A percentile compares a stretch with the other conserved stretches of the same genome.
These are phyloP conservation scores for Eilema griseolum DNA, from an alignment of 2,888 invertebrate genomes.

Conservation along the genomic window DNA sequence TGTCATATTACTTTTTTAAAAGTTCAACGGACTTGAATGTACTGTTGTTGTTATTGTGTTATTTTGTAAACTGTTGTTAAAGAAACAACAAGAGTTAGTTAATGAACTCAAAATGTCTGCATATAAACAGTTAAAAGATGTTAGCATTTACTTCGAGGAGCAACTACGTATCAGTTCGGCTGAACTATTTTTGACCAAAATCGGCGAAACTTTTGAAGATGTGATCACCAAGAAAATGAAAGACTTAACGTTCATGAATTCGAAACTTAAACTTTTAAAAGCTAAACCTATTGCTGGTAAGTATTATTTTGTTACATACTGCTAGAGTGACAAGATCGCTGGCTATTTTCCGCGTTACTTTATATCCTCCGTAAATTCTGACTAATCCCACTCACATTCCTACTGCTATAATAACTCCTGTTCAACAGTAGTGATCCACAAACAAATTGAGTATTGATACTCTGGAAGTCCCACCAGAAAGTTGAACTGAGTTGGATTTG, in stretches of 20 bases:
- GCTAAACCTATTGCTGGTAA: constrained; percentile 70
- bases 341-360: too few relatives aligned
- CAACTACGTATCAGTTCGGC: constrained; percentile 58
- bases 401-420: too few relatives aligned
- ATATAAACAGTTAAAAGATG: constrained; percentile 67
- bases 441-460: too few relatives aligned
- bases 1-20: background rate
- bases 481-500: too few relatives aligned
- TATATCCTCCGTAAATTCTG: too few relatives aligned
- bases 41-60: background rate
- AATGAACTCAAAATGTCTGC: constrained; percentile 60
- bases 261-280: constrained; percentile 72
- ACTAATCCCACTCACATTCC: too few relatives aligned
- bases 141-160: constrained; percentile 66
- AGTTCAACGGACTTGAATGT: background rate
- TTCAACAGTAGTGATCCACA: too few relatives aligned
- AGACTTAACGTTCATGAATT: constrained; percentile 65
- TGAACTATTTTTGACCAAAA: constrained; percentile 64
- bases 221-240: constrained; percentile 63
- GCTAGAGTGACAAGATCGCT: background rate
- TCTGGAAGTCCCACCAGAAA: too few relatives aligned
- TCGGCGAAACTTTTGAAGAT: constrained; percentile 66
- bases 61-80: background rate
- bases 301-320: constrained; percentile 31
- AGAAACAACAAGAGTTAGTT: background rate